Percentiles rank a stretch among this genome's conserved stretches.
These are phyloP conservation scores for Sylvicola cinctus DNA, from an alignment of 2,888 invertebrate genomes.

Conservation along the genomic window DNA sequence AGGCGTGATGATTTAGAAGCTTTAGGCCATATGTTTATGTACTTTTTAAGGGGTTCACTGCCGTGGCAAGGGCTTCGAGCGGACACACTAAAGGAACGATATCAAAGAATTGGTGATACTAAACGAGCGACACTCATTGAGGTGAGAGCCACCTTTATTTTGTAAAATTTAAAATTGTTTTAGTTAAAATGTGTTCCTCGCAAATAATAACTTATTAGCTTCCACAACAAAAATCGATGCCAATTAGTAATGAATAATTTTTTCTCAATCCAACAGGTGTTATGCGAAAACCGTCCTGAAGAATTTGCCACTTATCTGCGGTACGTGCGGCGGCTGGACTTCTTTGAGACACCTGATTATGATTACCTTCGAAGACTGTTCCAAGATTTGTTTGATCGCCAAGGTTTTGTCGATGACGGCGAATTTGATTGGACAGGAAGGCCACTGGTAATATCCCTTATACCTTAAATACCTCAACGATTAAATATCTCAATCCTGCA, in stretches of 20 bases:
- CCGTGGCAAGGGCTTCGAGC: constrained; percentile 99
- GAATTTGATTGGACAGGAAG: constrained; percentile 94
- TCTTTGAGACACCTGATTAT: constrained; percentile 99
- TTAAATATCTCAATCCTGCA: constrained; percentile 3
- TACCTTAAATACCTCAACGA: too few species aligned
- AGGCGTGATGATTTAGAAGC: constrained; percentile 98
- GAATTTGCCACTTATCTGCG: constrained; percentile 96
- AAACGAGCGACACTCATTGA: constrained; percentile 98
- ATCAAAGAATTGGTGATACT: constrained; percentile 99
- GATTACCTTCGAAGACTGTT: constrained; percentile 94
- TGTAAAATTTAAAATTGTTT: neutral
- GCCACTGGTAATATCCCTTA: constrained; percentile 41
- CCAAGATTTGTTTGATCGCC: constrained; percentile 73
- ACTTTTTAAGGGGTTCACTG: constrained; percentile 96
- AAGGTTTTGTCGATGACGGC: constrained; percentile 73
- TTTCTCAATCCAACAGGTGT: constrained; percentile 27
- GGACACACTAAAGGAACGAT: constrained; percentile 96
- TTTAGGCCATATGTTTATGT: constrained; percentile 99
- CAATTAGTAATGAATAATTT: constrained; percentile 1
- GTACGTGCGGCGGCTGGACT: constrained; percentile 92
- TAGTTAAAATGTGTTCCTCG: neutral
- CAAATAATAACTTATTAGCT: constrained; percentile 1
- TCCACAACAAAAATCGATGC: too few species aligned
- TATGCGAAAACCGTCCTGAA: constrained; percentile 76
- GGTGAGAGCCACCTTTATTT: constrained; percentile 25